phyloP scores from a whole-genome alignment of 2,797 vertebrate species.

The Notolepis coatsorum region DNA sequence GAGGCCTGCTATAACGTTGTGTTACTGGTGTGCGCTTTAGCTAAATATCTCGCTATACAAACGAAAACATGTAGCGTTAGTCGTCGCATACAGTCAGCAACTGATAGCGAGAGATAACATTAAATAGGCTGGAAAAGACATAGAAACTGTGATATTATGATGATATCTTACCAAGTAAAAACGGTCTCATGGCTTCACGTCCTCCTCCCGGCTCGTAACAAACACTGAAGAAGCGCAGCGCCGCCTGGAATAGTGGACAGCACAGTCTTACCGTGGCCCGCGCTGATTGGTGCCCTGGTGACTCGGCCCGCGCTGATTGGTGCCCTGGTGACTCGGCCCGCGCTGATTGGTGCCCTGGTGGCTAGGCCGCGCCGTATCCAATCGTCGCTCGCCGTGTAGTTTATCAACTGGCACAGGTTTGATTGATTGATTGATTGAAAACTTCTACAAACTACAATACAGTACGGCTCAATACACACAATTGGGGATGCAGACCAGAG shows the following conservation, averaged over 20 bases:
- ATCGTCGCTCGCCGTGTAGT: slow-evolving; percentile 82
- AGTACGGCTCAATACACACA: no score
- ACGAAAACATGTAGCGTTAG: no score
- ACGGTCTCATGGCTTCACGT: slow-evolving; percentile 50
- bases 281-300: slow-evolving; percentile 86
- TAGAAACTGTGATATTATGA: not conserved
- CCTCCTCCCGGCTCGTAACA: slow-evolving; percentile 22
- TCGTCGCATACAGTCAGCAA: not conserved
- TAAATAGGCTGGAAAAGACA: not conserved
- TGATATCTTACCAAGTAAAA: slow-evolving; percentile 67
- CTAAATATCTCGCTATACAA: not conserved
- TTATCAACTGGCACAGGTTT: slow-evolving; percentile 8
- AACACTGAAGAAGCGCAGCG: slow-evolving; percentile 13
- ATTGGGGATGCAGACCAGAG: no score
- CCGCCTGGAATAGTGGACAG: slow-evolving; percentile 47
- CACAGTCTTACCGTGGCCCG: slow-evolving; percentile 80
- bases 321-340: no score
- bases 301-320: slow-evolving; percentile 85
- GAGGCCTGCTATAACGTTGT: not conserved
- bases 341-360: slow-evolving; percentile 73
- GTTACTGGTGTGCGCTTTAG: not conserved
- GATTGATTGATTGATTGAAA: no score
- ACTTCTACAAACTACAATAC: no score
- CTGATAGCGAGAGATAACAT: not conserved
- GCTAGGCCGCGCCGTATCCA: slow-evolving; percentile 57